Evolutionary conservation across 2,888 invertebrate species (phyloP).

Genomic region (Agonopterix heracliana): DNA sequence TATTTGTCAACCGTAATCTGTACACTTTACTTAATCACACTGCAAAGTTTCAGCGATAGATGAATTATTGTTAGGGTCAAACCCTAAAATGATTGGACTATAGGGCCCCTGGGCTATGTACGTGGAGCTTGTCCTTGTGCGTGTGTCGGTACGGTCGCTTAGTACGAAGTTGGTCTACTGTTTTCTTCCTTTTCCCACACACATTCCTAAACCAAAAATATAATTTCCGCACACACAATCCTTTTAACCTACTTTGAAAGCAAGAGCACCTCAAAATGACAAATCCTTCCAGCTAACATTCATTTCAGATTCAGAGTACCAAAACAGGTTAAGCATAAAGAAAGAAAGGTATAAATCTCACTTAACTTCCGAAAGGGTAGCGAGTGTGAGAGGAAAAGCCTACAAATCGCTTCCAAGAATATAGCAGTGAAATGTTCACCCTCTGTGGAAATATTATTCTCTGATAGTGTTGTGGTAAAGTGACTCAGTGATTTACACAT

Average conservation of each 20-base stretch:
- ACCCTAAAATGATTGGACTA: no score
- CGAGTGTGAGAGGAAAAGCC: conserved; percentile 13
- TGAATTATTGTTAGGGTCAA: no score
- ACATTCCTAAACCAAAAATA: no score
- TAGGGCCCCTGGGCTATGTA: no score
- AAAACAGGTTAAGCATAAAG: conserved; percentile 1
- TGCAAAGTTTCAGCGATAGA: no score
- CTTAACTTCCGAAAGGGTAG: conserved; percentile 9
- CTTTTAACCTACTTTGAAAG: no score
- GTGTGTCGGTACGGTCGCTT: no score
- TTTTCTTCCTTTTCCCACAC: no score
- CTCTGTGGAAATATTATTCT: conserved; percentile 7
- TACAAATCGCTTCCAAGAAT: conserved; percentile 3
- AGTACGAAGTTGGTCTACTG: no score
- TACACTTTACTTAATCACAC: no score
- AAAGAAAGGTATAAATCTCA: conserved; percentile 8
- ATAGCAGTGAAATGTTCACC: neutral
- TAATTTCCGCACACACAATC: neutral
- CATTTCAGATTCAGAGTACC: neutral
- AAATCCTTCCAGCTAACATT: neutral
- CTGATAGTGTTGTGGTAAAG: neutral
- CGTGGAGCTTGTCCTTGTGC: no score
- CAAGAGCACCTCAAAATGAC: neutral
- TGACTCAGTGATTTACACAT: neutral
- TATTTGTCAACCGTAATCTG: no score